phyloP scores from a whole-genome alignment of 2,888 invertebrate genomes.

The Parelbella ahira region DNA sequence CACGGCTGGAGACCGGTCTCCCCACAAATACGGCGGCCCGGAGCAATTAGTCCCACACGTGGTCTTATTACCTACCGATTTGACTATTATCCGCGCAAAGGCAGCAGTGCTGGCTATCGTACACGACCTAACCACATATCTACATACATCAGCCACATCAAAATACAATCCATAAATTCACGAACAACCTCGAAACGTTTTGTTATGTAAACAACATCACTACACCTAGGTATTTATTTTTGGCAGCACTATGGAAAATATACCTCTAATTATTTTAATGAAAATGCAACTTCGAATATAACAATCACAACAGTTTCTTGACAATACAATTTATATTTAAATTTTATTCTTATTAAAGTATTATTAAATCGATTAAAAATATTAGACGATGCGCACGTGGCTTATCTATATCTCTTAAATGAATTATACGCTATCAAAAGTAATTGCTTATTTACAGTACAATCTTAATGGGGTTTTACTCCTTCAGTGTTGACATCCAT shows the following conservation, averaged over 20 bases:
- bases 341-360: constrained; percentile 36
- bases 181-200: constrained; percentile 74
- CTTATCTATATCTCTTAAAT: constrained; percentile 30
- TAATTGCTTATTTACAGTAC: constrained; percentile 61
- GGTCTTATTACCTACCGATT: constrained; percentile 18
- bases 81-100: constrained; percentile 43
- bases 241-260: constrained; percentile 82
- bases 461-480: constrained; percentile 68
- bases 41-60: constrained; percentile 25
- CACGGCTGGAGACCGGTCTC: too few relatives aligned
- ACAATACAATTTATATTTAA: constrained; percentile 57
- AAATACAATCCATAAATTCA: constrained; percentile 72
- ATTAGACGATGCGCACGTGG: constrained; percentile 31
- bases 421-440: constrained; percentile 43
- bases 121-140: constrained; percentile 49
- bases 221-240: constrained; percentile 76
- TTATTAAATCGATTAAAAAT: constrained; percentile 35
- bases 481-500: constrained; percentile 63
- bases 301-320: constrained; percentile 77
- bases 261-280: constrained; percentile 73
- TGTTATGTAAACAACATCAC: constrained; percentile 72
- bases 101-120: constrained; percentile 59
- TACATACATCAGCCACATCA: constrained; percentile 67
- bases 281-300: constrained; percentile 78
- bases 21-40: too few relatives aligned